Conservation (phyloP, 2,888 invertebrate species). For the Aphrophora alni region DNA sequence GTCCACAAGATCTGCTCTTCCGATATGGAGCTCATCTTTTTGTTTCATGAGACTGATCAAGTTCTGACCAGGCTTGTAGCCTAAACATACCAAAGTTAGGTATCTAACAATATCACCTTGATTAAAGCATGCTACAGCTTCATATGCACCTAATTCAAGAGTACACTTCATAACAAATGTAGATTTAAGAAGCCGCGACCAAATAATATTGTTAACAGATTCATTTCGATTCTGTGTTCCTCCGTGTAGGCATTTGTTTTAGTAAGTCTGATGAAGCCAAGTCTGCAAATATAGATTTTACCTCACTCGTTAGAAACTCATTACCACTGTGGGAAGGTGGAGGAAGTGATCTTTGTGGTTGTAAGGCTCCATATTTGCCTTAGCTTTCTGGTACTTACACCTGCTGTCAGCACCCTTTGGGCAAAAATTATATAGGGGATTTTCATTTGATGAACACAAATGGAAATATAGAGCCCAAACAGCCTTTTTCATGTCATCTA, state of each 20-base stretch:
- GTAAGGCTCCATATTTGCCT: not conserved
- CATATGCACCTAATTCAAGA: no score
- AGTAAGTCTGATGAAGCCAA: not conserved
- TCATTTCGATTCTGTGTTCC: not conserved
- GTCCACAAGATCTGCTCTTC: not conserved
- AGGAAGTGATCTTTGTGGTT: not conserved
- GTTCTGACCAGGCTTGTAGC: not conserved
- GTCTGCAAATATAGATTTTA: not conserved
- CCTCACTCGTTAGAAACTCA: no score
- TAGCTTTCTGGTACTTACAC: not conserved
- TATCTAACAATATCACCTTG: no score
- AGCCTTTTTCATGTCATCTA: not conserved
- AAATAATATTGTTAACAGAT: no score
- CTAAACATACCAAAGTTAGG: not conserved
- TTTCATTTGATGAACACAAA: no score
- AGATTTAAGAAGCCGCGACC: not conserved
- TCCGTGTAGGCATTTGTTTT: not conserved
- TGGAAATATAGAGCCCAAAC: no score
- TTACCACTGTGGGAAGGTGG: not conserved
- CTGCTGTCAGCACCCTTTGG: not conserved
- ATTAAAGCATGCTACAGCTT: no score
- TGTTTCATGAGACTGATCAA: not conserved
- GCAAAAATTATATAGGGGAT: no score
- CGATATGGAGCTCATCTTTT: not conserved
- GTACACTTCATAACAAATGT: no score